phyloP scores from a whole-genome alignment of 2,888 invertebrate species.

The Rambutsinella grinnellia region DNA sequence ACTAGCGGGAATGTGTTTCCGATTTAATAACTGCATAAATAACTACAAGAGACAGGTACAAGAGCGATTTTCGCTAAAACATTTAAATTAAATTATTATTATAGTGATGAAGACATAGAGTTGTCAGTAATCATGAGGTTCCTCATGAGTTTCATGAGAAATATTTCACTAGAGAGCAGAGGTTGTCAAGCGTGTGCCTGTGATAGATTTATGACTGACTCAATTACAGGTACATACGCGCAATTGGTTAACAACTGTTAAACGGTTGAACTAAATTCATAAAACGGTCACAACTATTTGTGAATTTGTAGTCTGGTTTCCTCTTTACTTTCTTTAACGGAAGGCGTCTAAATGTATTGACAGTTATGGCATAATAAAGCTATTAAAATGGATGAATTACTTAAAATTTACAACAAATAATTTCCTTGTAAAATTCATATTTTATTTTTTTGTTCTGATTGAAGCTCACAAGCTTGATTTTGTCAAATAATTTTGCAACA shows the following conservation, averaged over 20 bases:
- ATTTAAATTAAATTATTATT: too few species aligned
- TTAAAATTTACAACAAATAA: neutral
- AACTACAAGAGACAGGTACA: too few species aligned
- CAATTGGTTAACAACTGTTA: neutral
- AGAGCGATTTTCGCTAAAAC: too few species aligned
- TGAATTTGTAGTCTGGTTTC: slow-evolving; percentile 16
- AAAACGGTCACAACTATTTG: slow-evolving; percentile 11
- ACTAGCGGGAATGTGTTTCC: too few species aligned
- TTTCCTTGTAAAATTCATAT: neutral
- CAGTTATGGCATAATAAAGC: neutral
- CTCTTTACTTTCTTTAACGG: slow-evolving; percentile 41
- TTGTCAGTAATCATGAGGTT: too few species aligned
- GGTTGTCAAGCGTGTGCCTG: neutral
- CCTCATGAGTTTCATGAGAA: too few species aligned
- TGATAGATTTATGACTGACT: slow-evolving; percentile 36
- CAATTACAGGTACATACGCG: slow-evolving; percentile 7
- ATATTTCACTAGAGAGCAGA: neutral
- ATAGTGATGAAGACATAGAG: too few species aligned
- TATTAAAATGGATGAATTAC: neutral
- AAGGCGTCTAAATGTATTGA: neutral
- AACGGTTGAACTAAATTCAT: slow-evolving; percentile 34
- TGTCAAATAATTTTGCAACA: too few species aligned
- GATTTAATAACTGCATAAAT: too few species aligned
- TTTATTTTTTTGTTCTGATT: neutral
- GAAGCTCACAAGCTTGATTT: too few species aligned